phyloP scores from a whole-genome alignment of 2,113 vertebrate genomes.

The Sander vitreus region DNA sequence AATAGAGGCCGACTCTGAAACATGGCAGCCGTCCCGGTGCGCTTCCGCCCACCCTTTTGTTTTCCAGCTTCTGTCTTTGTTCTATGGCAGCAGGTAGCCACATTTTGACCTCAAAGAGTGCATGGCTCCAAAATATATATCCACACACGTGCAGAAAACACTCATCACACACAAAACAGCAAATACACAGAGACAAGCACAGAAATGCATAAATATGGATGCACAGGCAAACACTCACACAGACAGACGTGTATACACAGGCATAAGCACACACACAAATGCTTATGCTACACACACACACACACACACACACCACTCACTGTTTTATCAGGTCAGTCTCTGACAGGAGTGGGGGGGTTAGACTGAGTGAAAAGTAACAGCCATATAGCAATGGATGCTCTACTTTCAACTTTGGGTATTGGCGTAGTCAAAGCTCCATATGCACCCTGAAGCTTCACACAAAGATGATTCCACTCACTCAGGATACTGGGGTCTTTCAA shows the following conservation, averaged over 20 bases:
- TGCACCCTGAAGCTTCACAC: constrained; percentile 33
- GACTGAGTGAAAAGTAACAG: constrained; percentile 58
- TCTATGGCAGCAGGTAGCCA: constrained; percentile 70
- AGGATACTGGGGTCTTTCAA: neutral
- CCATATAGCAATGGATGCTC: constrained; percentile 59
- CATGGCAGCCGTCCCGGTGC: constrained; percentile 55
- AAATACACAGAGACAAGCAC: constrained; percentile 37
- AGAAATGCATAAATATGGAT: constrained; percentile 56
- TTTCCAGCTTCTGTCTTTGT: constrained; percentile 67
- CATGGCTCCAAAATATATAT: constrained; percentile 46
- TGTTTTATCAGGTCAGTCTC: constrained; percentile 76
- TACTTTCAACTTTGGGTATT: constrained; percentile 68
- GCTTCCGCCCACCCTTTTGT: constrained; percentile 54
- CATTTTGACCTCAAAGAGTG: constrained; percentile 61
- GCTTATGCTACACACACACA: constrained; percentile 29
- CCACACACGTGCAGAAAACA: constrained; percentile 14
- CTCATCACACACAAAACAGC: constrained; percentile 16
- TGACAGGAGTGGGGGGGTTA: constrained; percentile 49
- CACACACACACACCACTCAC: constrained; percentile 27
- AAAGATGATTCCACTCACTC: constrained; percentile 26
- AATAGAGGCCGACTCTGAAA: constrained; percentile 48
- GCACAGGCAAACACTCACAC: constrained; percentile 55
- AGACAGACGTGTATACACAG: constrained; percentile 49
- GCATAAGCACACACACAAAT: constrained; percentile 36
- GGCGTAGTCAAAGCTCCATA: constrained; percentile 28